Evolutionary conservation across 2,113 vertebrate species (phyloP).

Genomic region (Acrocephalus kingi): DNA sequence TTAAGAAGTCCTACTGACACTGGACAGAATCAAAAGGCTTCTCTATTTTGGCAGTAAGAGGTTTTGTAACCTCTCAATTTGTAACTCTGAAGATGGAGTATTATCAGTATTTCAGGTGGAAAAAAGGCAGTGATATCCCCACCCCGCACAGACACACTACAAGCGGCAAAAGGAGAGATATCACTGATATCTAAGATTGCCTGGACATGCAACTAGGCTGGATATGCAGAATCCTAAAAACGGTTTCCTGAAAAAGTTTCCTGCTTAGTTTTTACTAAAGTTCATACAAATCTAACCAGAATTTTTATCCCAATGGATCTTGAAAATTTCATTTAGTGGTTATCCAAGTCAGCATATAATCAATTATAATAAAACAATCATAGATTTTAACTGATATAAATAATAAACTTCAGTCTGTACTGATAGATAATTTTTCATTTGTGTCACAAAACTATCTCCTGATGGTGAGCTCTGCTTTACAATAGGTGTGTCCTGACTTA

Average conservation of each 20-base stretch:
- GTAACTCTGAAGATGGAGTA: not conserved
- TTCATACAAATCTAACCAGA: not conserved
- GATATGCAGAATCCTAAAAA: not conserved
- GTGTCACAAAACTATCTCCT: not conserved
- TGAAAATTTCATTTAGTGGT: not conserved
- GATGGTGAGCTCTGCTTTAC: not conserved
- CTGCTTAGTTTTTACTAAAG: not conserved
- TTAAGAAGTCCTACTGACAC: not conserved
- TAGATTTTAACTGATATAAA: not conserved
- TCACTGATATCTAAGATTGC: not conserved
- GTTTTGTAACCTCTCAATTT: not conserved
- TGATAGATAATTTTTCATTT: not conserved
- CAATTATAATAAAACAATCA: not conserved
- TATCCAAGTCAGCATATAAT: not conserved
- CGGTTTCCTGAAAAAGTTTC: not conserved
- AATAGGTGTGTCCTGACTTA: not conserved
- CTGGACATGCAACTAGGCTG: not conserved
- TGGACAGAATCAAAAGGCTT: not conserved
- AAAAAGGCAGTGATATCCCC: not conserved
- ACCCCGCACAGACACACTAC: accelerated
- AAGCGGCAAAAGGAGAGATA: not conserved
- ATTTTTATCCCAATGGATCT: not conserved
- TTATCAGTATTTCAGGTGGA: not conserved
- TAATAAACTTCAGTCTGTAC: not conserved
- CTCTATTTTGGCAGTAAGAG: not conserved